These are phyloP conservation scores for Battus philenor DNA, from an alignment of 1,140 invertebrate species.

Conservation along the genomic window DNA sequence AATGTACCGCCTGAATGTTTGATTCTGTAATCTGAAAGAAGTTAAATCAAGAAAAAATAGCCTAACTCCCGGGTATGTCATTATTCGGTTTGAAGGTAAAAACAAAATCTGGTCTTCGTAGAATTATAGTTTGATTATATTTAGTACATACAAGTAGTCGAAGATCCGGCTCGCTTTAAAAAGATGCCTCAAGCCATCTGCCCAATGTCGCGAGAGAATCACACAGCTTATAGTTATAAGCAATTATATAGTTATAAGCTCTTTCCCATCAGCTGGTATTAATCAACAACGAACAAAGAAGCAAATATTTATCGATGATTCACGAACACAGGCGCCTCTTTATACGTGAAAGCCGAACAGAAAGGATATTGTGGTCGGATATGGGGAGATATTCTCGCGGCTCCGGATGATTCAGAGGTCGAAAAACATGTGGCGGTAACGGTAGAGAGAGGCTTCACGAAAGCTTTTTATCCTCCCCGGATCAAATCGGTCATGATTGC, in stretches of 20 bases:
- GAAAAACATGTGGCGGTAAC: conserved; percentile 6
- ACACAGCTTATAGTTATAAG: neutral
- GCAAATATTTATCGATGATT: conserved; percentile 5
- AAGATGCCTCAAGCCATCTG: too few species aligned
- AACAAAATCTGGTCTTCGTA: too few species aligned
- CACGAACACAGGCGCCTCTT: neutral
- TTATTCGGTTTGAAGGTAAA: too few species aligned
- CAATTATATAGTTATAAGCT: neutral
- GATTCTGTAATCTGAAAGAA: too few species aligned
- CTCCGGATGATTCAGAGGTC: conserved; percentile 1
- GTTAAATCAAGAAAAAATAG: too few species aligned
- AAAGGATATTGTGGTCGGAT: conserved; percentile 9
- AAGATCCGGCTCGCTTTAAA: too few species aligned
- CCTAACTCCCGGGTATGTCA: too few species aligned
- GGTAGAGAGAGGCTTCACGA: neutral
- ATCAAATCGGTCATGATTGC: neutral
- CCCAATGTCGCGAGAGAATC: too few species aligned
- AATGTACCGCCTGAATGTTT: too few species aligned
- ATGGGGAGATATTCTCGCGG: conserved; percentile 6
- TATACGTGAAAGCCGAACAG: conserved; percentile 9
- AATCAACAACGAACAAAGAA: conserved; percentile 8
- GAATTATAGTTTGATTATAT: too few species aligned
- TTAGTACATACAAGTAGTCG: too few species aligned
- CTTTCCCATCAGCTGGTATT: neutral
- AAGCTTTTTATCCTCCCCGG: neutral